Evolutionary conservation across 2,888 invertebrate species (phyloP).

Genomic region (Catocala sponsa): DNA sequence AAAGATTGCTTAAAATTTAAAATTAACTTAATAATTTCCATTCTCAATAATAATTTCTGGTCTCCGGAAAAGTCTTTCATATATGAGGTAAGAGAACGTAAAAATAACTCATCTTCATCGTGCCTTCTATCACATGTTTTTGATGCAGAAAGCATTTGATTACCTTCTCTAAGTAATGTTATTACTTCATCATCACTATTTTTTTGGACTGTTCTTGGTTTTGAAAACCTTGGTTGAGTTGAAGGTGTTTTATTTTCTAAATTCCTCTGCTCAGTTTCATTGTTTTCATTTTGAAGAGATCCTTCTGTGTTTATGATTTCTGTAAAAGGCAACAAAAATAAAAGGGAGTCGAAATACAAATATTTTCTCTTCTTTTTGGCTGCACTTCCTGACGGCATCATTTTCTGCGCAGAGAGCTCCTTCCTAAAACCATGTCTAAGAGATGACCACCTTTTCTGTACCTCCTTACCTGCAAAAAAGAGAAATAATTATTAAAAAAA

Average conservation of each 20-base stretch:
- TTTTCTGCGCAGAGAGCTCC: conserved; percentile 26
- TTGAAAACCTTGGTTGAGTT: conserved; percentile 26
- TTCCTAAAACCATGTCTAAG: conserved; percentile 28
- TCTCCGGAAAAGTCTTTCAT: conserved; percentile 16
- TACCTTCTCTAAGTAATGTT: conserved; percentile 32
- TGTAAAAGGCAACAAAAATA: conserved; percentile 35
- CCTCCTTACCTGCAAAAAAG: conserved; percentile 22
- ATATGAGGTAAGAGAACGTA: conserved; percentile 14
- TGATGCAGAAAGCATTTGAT: conserved; percentile 23
- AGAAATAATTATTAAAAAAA: conserved; percentile 14
- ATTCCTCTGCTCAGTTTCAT: conserved; percentile 8
- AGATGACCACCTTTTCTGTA: conserved; percentile 24
- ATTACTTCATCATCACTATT: conserved; percentile 31
- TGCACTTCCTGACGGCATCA: conserved; percentile 30
- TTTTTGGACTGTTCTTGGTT: conserved; percentile 24
- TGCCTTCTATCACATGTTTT: conserved; percentile 13
- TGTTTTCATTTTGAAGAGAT: conserved; percentile 30
- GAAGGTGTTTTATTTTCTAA: conserved; percentile 5
- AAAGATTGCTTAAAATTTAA: no score
- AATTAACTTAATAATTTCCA: no score
- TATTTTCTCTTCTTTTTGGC: conserved; percentile 33
- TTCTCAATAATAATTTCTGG: conserved; percentile 2
- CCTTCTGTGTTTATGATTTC: conserved; percentile 23
- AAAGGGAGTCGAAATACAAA: conserved; percentile 31
- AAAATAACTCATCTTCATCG: conserved; percentile 16